Evolutionary conservation across 2,113 vertebrate species (phyloP), one percentile per base, ranked within the genome.

Genomic region (Hippoglossus stenolepis): DNA sequence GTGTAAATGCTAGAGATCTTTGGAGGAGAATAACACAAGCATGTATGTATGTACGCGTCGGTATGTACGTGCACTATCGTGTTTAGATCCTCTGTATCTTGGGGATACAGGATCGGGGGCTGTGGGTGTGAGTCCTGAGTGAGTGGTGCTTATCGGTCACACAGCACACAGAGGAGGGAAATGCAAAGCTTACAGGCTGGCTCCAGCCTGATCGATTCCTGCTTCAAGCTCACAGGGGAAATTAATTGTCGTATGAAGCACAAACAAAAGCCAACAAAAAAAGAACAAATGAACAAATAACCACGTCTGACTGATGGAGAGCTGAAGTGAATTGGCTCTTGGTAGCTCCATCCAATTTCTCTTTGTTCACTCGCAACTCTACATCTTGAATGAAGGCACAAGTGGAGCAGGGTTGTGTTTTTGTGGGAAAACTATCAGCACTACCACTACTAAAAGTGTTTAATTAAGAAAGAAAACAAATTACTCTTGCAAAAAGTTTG

Each of bases 231-330:
- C 88, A 80, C 89, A 56, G 77, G 87, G 91, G 89, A 91, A 92
- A 93, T 93, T 75, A 88, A 88, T 90, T 85, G 87, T 81, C 56
- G 65, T 86, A 83, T 87, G 80, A 90, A 91, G 77, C 87, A 69
- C 78, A 92, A 89, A 92, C 83, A 87, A 88, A 80, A 75, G 72
- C 61, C 74, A 81, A 87, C 58, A 49, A 49, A 64, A 78, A 60
- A 78, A 77, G 73, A 86, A 79, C 79, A 91, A 91, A 89, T 47
- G 77, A 87, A 75, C 83, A 89, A 90, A 86, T 68, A 78, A 86
- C 79, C 77, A 75, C 15, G 77, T 74, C 80, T 83, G 86, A 90
- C 81, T 87, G 90, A 91, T 86, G 89, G 86, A 89, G 78, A 86
- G 69, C 78, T 59, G 73, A 71, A 73, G 66, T 56, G 79, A 81